phyloP scores from a whole-genome alignment of 1,140 invertebrate genomes.

The Drosophila willistoni region DNA sequence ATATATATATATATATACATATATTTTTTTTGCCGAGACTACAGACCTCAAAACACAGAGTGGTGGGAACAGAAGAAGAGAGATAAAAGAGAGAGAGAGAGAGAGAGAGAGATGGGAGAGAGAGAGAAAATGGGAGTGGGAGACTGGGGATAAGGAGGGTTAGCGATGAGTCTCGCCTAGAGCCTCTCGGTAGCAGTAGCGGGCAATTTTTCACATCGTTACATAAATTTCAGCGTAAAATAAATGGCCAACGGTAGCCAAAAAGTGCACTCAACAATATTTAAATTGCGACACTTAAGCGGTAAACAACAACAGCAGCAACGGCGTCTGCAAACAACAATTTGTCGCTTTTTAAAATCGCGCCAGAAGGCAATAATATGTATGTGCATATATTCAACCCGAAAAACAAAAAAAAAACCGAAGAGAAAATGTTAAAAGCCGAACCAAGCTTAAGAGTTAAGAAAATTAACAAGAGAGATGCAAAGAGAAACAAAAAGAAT shows the following conservation, averaged over 20 bases:
- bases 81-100: background rate
- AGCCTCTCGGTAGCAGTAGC: conserved; percentile 55
- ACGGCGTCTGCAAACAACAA: conserved; percentile 78
- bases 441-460: background rate
- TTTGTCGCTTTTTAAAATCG: conserved; percentile 78
- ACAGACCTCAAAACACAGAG: conserved; percentile 5
- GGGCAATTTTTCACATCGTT: conserved; percentile 78
- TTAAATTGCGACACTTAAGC: conserved; percentile 80
- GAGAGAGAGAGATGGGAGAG: conserved; percentile 16
- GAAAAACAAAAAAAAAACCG: conserved; percentile 21
- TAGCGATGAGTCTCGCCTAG: conserved; percentile 31
- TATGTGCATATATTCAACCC: conserved; percentile 37
- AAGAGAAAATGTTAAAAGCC: background rate
- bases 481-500: background rate
- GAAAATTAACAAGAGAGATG: background rate
- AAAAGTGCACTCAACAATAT: conserved; percentile 79
- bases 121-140: conserved; percentile 16
- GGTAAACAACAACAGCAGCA: conserved; percentile 31
- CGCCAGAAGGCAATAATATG: conserved; percentile 71
- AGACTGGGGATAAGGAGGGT: conserved; percentile 6
- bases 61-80: background rate
- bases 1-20: background rate
- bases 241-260: conserved; percentile 78
- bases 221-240: conserved; percentile 79
- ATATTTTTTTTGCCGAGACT: background rate